Conservation (phyloP, 2,797 vertebrate genomes). For the Vipera latastei region DNA sequence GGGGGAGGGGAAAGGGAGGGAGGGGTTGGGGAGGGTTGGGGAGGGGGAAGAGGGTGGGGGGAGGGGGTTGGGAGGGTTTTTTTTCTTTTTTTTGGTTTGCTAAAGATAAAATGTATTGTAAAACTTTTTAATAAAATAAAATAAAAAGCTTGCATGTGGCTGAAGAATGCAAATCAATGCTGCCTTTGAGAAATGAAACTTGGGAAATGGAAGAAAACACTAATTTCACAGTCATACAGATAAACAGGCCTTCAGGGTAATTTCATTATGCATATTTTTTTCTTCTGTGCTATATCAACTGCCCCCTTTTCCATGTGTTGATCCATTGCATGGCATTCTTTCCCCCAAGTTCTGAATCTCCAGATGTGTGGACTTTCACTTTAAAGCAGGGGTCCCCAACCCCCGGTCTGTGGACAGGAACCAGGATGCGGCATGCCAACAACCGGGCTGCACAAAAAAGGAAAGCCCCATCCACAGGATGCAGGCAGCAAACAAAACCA, state of each 20-base stretch:
- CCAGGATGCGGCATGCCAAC: too few relatives aligned
- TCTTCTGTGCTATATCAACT: background rate
- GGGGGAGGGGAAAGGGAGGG: too few relatives aligned
- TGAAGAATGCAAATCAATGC: background rate
- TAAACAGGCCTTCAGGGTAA: background rate
- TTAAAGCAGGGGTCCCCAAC: background rate
- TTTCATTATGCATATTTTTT: background rate
- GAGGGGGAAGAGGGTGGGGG: too few relatives aligned
- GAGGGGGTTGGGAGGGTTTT: too few relatives aligned
- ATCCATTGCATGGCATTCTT: background rate
- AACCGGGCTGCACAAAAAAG: too few relatives aligned
- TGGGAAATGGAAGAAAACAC: background rate
- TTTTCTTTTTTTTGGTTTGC: too few relatives aligned
- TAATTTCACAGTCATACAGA: background rate
- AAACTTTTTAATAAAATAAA: too few relatives aligned
- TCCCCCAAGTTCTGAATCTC: background rate
- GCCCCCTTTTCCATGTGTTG: background rate
- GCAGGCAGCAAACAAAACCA: too few relatives aligned
- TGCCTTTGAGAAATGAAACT: background rate
- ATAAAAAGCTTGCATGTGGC: background rate
- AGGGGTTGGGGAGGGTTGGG: too few relatives aligned
- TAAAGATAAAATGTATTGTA: too few relatives aligned
- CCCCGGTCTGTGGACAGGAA: too few relatives aligned
- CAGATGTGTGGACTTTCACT: background rate
- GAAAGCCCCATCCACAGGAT: too few relatives aligned